Conservation (phyloP, 2,113 vertebrate genomes). For the Megaceryle torquata region DNA sequence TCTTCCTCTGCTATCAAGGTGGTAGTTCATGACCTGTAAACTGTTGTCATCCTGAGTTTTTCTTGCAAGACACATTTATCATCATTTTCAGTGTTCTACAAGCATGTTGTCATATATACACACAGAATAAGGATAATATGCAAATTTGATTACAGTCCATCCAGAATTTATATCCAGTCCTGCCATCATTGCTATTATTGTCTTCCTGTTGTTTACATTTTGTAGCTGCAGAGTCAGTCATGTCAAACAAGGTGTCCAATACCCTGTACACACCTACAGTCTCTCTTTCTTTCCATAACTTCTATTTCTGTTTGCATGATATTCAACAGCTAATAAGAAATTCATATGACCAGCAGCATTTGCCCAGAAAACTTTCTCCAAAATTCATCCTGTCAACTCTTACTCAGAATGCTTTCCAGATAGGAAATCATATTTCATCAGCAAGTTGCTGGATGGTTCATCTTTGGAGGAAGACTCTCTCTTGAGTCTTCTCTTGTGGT, state of each 20-base stretch:
- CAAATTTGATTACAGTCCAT: background rate
- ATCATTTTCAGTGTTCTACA: background rate
- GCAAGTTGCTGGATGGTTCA: background rate
- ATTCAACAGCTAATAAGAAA: background rate
- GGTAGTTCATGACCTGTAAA: background rate
- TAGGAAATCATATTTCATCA: background rate
- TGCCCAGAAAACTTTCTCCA: background rate
- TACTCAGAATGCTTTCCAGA: background rate
- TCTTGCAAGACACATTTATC: background rate
- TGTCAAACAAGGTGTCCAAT: background rate
- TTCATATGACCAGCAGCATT: background rate
- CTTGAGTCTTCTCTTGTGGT: background rate
- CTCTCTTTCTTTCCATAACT: background rate
- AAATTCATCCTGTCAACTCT: background rate
- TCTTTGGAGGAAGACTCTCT: background rate
- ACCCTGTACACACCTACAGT: accelerated
- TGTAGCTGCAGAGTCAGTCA: background rate
- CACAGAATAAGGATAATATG: background rate
- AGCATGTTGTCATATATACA: background rate
- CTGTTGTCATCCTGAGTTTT: background rate
- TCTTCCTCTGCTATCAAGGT: background rate
- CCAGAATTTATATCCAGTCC: background rate
- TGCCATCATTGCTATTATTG: background rate
- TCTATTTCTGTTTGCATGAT: background rate
- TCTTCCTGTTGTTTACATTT: background rate